These are phyloP conservation scores for Atopsyche davidsoni DNA, from an alignment of 1,140 invertebrate species.

Conservation along the genomic window DNA sequence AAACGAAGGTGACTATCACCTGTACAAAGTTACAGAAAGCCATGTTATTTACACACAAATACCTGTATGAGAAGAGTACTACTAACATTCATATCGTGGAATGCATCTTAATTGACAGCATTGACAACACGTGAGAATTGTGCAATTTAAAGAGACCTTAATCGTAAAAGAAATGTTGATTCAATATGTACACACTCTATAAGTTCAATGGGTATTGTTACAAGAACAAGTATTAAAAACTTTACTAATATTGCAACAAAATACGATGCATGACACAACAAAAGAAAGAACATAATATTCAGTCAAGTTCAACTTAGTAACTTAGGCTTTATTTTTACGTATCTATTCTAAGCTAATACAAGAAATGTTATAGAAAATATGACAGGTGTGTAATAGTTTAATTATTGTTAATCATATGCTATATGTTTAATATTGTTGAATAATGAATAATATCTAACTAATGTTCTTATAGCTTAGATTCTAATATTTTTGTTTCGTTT, in stretches of 20 bases:
- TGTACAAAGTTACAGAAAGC: neutral
- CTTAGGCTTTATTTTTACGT: slow-evolving; percentile 14
- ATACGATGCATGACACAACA: slow-evolving; percentile 3
- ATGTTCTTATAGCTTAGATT: neutral
- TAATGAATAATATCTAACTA: neutral
- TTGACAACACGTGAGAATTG: slow-evolving; percentile 9
- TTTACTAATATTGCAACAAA: slow-evolving; percentile 3
- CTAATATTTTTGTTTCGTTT: neutral
- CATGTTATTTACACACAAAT: neutral
- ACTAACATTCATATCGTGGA: slow-evolving; percentile 6
- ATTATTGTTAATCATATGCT: neutral
- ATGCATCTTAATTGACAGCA: slow-evolving; percentile 6
- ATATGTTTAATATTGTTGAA: neutral
- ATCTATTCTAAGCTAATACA: neutral
- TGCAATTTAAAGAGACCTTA: neutral
- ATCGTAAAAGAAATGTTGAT: neutral
- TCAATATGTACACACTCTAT: neutral
- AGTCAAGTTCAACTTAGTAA: slow-evolving; percentile 20
- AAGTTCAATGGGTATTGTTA: neutral
- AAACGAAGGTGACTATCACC: neutral
- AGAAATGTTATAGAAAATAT: neutral
- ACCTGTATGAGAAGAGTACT: neutral
- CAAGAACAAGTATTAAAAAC: neutral
- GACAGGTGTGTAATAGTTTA: neutral
- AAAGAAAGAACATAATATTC: slow-evolving; percentile 6